Evolutionary conservation across 2,113 vertebrate genomes (phyloP).

Genomic region (Erinaceus europaeus): DNA sequence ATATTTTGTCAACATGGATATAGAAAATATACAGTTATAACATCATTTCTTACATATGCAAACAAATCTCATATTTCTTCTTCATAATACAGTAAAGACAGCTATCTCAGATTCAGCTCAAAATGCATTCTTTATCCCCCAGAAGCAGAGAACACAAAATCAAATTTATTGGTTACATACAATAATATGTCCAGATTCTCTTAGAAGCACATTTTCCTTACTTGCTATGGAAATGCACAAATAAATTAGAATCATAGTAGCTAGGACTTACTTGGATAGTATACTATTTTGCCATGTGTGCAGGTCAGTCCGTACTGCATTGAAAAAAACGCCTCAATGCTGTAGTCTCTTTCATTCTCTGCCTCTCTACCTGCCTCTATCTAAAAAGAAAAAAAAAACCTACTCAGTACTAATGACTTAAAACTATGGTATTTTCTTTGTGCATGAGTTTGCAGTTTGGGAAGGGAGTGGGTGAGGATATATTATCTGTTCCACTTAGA

Average conservation of each 20-base stretch:
- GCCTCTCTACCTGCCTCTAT: not conserved
- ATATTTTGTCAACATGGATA: not conserved
- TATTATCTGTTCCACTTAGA: not conserved
- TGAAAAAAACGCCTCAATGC: no score
- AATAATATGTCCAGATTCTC: not conserved
- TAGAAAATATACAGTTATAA: not conserved
- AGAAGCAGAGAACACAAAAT: not conserved
- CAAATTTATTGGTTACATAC: not conserved
- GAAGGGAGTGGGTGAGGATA: not conserved
- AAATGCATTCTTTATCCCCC: not conserved
- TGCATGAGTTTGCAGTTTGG: not conserved
- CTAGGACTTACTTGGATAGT: no score
- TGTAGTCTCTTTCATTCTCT: no score
- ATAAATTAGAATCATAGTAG: not conserved
- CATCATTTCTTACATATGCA: not conserved
- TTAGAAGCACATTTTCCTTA: not conserved
- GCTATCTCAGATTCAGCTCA: not conserved
- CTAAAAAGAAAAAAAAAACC: not conserved
- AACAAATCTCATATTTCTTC: conserved; percentile 17
- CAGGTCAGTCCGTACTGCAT: no score
- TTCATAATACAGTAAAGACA: not conserved
- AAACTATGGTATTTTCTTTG: not conserved
- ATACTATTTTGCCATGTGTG: no score
- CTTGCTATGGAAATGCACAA: not conserved
- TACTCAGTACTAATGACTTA: not conserved